Conservation (phyloP, 2,797 vertebrate genomes). For the Hydrocynus forskahlii region DNA sequence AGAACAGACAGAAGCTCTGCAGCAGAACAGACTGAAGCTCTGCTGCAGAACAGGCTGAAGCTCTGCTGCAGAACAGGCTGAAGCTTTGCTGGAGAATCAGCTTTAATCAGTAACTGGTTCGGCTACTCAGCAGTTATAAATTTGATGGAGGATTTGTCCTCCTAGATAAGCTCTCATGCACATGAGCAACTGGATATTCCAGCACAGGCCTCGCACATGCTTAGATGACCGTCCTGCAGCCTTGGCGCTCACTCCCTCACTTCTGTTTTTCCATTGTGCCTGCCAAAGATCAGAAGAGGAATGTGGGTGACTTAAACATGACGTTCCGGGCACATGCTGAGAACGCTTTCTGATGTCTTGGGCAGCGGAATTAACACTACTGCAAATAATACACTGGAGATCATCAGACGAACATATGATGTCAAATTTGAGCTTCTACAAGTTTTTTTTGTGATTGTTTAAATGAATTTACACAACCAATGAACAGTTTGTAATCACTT, state of each 20-base stretch:
- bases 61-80: too few relatives aligned
- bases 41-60: not conserved
- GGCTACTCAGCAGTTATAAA: constrained; percentile 22
- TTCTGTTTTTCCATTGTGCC: constrained; percentile 70
- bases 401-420: too few relatives aligned
- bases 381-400: too few relatives aligned
- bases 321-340: not conserved
- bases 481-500: too few relatives aligned
- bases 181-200: constrained; percentile 19
- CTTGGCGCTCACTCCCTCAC: constrained; percentile 57
- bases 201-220: constrained; percentile 25
- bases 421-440: too few relatives aligned
- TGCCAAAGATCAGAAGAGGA: constrained; percentile 73
- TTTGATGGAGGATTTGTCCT: constrained; percentile 3
- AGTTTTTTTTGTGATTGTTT: too few relatives aligned
- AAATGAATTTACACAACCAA: too few relatives aligned
- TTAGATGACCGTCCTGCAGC: constrained; percentile 43
- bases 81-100: not conserved
- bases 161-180: constrained; percentile 12
- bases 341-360: not conserved
- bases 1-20: too few relatives aligned
- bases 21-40: too few relatives aligned
- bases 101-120: constrained; percentile 30
- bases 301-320: constrained; percentile 51
- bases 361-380: too few relatives aligned